Evolutionary conservation across 1,140 invertebrate genomes (phyloP).

Genomic region (Cyclina sinensis): DNA sequence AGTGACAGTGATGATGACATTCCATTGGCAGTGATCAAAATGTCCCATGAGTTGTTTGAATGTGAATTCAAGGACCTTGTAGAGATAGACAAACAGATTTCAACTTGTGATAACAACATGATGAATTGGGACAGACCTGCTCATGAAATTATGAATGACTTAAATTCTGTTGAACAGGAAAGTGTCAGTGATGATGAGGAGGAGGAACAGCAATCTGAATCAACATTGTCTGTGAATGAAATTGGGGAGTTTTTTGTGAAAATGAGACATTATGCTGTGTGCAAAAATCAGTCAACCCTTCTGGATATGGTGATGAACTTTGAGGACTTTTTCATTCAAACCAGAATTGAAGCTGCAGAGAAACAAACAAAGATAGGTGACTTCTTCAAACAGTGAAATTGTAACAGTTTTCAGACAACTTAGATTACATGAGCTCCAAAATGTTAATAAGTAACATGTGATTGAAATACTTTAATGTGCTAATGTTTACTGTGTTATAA

Average conservation of each 20-base stretch:
- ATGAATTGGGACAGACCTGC: background rate
- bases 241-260: background rate
- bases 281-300: background rate
- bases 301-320: background rate
- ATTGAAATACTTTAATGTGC: too few species aligned
- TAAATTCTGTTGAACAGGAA: background rate
- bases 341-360: background rate
- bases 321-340: background rate
- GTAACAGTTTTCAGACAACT: too few species aligned
- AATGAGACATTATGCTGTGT: background rate
- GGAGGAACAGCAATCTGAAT: background rate
- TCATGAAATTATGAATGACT: background rate
- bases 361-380: background rate
- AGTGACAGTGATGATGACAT: background rate
- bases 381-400: background rate
- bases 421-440: too few species aligned
- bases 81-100: background rate
- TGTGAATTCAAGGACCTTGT: background rate
- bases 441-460: too few species aligned
- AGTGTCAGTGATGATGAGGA: background rate
- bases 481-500: too few species aligned
- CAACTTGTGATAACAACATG: constrained; percentile 17
- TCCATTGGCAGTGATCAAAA: background rate
- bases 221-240: background rate
- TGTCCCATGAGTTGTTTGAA: background rate